Evolutionary conservation across 2,113 vertebrate species (phyloP).

Genomic region (Lepus timidus): DNA sequence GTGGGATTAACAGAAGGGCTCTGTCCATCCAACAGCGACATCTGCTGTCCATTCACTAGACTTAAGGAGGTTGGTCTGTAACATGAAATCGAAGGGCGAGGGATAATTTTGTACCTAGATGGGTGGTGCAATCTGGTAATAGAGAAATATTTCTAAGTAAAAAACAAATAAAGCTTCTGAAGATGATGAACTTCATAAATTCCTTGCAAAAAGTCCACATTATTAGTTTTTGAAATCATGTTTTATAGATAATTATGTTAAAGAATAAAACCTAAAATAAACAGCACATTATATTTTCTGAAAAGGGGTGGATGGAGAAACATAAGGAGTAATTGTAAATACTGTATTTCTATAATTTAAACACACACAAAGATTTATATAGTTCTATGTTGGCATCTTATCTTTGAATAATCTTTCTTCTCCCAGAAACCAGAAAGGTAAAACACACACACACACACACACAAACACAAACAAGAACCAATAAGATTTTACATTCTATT

Average conservation of each 20-base stretch:
- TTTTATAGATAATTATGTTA: not conserved
- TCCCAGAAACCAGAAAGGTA: not conserved
- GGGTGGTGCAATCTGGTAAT: not conserved
- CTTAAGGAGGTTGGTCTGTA: not conserved
- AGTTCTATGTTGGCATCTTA: not conserved
- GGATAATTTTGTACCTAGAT: not conserved
- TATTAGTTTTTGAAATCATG: not conserved
- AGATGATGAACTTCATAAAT: not conserved
- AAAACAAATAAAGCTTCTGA: not conserved
- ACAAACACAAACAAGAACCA: no score
- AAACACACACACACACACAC: not conserved
- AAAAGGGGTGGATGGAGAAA: not conserved
- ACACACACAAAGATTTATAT: not conserved
- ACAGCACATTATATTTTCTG: not conserved
- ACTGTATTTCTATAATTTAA: constrained; percentile 5
- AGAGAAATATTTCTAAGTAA: not conserved
- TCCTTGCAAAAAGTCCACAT: not conserved
- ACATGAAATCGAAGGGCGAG: not conserved
- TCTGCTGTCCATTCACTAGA: constrained; percentile 69
- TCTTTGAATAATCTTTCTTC: constrained; percentile 9
- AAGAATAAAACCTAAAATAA: not conserved
- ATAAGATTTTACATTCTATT: not conserved
- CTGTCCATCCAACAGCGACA: constrained; percentile 77
- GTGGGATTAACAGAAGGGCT: not conserved
- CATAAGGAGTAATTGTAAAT: not conserved